Evolutionary conservation across 1,140 invertebrate genomes (phyloP).

Genomic region (Drosophila parabipectinata): DNA sequence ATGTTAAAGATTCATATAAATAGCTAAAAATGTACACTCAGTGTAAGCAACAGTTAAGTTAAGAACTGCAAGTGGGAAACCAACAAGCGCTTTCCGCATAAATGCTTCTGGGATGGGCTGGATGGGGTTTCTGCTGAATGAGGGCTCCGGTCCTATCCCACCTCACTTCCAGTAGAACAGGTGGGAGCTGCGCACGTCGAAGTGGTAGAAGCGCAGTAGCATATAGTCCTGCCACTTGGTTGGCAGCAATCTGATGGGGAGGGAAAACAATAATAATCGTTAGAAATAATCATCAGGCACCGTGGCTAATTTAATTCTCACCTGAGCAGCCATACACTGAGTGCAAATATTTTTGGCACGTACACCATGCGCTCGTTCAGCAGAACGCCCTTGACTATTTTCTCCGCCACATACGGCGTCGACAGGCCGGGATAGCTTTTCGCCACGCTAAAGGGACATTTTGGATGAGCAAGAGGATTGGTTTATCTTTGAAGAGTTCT

Average conservation of each 20-base stretch:
- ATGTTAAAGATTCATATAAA: constrained; percentile 54
- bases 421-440: constrained; percentile 76
- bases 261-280: constrained; percentile 17
- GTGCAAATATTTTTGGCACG: constrained; percentile 82
- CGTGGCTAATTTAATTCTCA: constrained; percentile 39
- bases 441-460: constrained; percentile 54
- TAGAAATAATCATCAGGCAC: constrained; percentile 1
- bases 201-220: constrained; percentile 73
- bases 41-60: constrained; percentile 45
- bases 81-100: constrained; percentile 24
- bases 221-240: constrained; percentile 83
- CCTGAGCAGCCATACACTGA: constrained; percentile 79
- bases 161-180: constrained; percentile 76
- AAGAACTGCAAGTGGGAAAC: constrained; percentile 47
- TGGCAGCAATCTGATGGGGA: constrained; percentile 62
- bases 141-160: background rate
- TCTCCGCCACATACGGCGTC: constrained; percentile 75
- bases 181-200: constrained; percentile 75
- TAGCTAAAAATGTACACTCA: constrained; percentile 51
- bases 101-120: constrained; percentile 22
- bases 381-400: constrained; percentile 76
- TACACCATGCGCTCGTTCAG: constrained; percentile 79
- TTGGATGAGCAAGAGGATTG: background rate
- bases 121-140: background rate
- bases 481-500: constrained; percentile 1